A percentile compares a stretch with the other conserved stretches of the same genome.
Evolutionary conservation across 2,797 vertebrate genomes (phyloP).

Genomic region (Adrianichthys oophorus): DNA sequence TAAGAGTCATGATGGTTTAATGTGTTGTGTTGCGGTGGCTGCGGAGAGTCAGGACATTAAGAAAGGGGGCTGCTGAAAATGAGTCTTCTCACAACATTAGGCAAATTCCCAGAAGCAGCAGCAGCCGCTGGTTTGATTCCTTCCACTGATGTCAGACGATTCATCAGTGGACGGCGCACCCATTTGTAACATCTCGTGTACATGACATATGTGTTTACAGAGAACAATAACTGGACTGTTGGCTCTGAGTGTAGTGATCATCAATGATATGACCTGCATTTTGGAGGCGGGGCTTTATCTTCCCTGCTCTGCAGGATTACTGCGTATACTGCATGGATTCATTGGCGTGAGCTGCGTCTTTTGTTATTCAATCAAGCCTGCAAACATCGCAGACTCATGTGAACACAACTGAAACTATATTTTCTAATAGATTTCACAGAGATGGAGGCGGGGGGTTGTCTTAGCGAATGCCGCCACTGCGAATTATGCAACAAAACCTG

Average conservation of each 20-base stretch:
- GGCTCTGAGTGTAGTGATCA: conserved; percentile 1
- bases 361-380: conserved; percentile 54
- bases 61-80: conserved; percentile 41
- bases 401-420: conserved; percentile 45
- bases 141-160: conserved; percentile 12
- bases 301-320: conserved; percentile 2
- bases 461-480: conserved; percentile 36
- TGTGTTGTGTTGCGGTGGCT: conserved; percentile 52
- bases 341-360: conserved; percentile 26
- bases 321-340: conserved; percentile 20
- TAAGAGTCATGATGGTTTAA: conserved; percentile 56
- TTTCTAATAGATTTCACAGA: conserved; percentile 49
- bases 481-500: conserved; percentile 3
- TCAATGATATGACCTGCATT: conserved; percentile 3
- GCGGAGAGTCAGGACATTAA: conserved; percentile 51
- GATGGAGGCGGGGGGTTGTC: conserved; percentile 39
- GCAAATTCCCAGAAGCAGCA: conserved; percentile 23
- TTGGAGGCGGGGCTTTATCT: conserved; percentile 9
- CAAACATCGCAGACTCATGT: conserved; percentile 54
- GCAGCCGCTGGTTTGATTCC: conserved; percentile 14
- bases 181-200: background rate
- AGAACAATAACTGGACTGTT: conserved; percentile 1
- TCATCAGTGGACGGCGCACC: conserved; percentile 14
- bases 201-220: conserved; percentile 1
- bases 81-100: conserved; percentile 56